Conservation (phyloP, 2,888 invertebrate genomes). For the Orthosia incerta region DNA sequence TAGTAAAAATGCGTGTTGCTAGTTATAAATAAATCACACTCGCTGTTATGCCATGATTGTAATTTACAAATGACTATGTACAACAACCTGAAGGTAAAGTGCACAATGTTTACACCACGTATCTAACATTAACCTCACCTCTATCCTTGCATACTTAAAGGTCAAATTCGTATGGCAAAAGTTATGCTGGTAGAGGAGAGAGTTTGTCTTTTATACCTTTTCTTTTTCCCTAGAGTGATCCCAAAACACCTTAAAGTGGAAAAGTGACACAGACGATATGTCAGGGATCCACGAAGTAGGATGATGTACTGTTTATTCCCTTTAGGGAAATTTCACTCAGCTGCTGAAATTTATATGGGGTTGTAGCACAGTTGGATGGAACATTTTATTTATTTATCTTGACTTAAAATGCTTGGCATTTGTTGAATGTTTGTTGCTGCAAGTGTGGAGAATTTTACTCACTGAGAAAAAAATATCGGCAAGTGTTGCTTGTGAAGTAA, state of each 20-base stretch:
- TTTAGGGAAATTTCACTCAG: conserved; percentile 58
- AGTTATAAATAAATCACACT: conserved; percentile 8
- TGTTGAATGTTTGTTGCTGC: background rate
- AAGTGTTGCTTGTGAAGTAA: background rate
- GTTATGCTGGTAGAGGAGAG: background rate
- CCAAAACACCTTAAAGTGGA: conserved; percentile 57
- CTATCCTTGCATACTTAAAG: accelerated
- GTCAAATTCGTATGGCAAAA: conserved; percentile 8
- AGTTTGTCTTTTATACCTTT: conserved; percentile 27
- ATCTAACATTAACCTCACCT: background rate
- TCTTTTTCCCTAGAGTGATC: conserved; percentile 51
- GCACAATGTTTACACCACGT: background rate
- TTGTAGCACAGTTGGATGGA: conserved; percentile 23
- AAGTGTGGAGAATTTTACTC: background rate
- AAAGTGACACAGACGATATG: conserved; percentile 58
- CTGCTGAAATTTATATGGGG: conserved; percentile 53
- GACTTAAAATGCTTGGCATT: background rate
- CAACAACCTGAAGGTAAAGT: conserved; percentile 28
- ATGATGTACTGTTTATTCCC: conserved; percentile 55
- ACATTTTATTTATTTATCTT: conserved; percentile 54
- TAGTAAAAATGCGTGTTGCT: no score
- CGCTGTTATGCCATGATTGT: conserved; percentile 33
- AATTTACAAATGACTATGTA: conserved; percentile 47
- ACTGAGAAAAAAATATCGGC: background rate
- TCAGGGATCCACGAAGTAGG: conserved; percentile 41